Evolutionary conservation across 2,888 invertebrate species (phyloP), one percentile per base, ranked within the genome.

Genomic region (Sinodicranocentrus sp.): DNA sequence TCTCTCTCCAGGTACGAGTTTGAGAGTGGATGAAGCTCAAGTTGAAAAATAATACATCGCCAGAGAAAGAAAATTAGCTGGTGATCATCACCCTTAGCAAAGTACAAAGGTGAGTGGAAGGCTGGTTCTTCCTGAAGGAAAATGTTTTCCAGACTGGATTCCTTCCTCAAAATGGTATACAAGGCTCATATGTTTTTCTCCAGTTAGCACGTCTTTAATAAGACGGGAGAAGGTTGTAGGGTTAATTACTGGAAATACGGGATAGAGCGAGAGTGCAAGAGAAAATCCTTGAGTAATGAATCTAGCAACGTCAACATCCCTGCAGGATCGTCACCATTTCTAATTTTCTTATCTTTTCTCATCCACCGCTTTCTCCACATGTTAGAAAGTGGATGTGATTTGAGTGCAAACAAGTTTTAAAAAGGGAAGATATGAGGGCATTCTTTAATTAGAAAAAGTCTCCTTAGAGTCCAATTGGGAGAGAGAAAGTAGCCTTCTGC

Each of bases 401-500:
- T 26, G 61, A 73, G 73, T 59, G 73, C 59, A 73, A 73, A 73
- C 73, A 73, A 61, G 73, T 73, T 43, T 43, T 17, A 71, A 54
- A 57, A 71, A 33, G 54, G 39, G 21, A 57, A n/a, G 15, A 54
- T 52, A 19, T 15, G 57, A 10, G 3, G 48, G 71, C 23, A 26
- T 57, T 21, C 59, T 78, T 78, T 78, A 78, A 78, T 78, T 78
- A 78, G 78, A 70, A 54, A 65, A 67, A 39, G 68, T 68, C 70
- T 28, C 78, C 70, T 68, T 48, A 39, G 78, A 78, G 78, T 43
- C 78, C 78, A 78, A 78, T 78, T 78, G 68, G 70, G 78, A 59
- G 43, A 59, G 65, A 39, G 76, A 77, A 77, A 65, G n/a, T 67
- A 65, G 77, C 67, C 57, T 54, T 43, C 77, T 67, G 77, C 39